Base-by-base conservation (phyloP, 2,888 invertebrate species). In the Tipula confusa region DNA sequence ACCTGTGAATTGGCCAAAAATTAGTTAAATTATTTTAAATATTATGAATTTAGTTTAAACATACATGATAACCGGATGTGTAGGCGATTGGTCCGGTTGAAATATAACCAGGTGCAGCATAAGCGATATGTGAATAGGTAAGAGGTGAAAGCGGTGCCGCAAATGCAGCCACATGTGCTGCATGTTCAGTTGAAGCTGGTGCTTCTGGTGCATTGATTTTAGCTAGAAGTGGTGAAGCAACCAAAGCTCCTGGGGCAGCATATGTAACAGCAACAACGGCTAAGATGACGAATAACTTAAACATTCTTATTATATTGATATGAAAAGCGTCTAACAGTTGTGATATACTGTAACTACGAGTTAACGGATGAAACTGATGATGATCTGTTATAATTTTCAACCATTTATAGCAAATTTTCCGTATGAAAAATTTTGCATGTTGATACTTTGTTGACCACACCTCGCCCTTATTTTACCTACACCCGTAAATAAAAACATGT, bases 151-250 rank as follows among this genome's bases (percentile, higher is more conserved):
- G 3, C 24, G 64, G 64, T 83, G 83, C 79, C 1, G 83, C 85
- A 43, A 86, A 81, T 5, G 86, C 86, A 38, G 86, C 85, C 6
- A 87, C 85, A 84, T 86, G 86, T 9, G 85, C 86, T 24, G 87
- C 86, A 84, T 87, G 87, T 83, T 86, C 85, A 2, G 87, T 87
- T 29, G 84, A 85, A 9, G 87, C 86, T n/a, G 87, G 87, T 36
- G 87, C 86, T 84, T 85, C 83, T 15, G 86, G 87, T 13, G 87
- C 86, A 18, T 85, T 80, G 82, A 86, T 84, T 83, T 84, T 85
- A 5, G 85, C 86, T 79, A 87, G 38, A 5, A 87, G 84, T 6
- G 80, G 38, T 84, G 24, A 24, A 1, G 64, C 84, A 79, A 85
- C 82, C n/a, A 85, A 83, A 82, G 85, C 85, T 36, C 83, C 84